Evolutionary conservation across 2,888 invertebrate genomes (phyloP).

Genomic region (Platypus cylindrus): DNA sequence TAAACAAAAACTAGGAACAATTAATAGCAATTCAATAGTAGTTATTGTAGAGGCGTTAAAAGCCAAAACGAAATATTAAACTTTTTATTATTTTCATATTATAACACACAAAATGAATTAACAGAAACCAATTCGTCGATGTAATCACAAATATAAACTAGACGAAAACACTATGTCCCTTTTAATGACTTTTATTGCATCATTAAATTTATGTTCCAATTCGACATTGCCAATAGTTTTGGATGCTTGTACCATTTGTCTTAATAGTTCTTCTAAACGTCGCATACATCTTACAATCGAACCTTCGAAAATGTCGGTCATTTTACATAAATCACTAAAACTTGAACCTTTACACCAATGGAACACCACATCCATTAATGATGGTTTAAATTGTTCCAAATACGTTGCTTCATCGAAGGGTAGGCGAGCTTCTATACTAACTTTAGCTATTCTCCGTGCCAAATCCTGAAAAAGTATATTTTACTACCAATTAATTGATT

Average conservation of each 20-base stretch:
- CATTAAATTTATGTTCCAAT: constrained; percentile 89
- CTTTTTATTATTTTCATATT: too few relatives aligned
- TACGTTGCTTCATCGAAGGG: constrained; percentile 83
- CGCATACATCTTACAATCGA: constrained; percentile 88
- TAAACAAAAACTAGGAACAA: too few relatives aligned
- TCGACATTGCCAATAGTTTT: constrained; percentile 95
- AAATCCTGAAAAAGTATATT: constrained; percentile 50
- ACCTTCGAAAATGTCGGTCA: constrained; percentile 95
- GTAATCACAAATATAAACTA: constrained; percentile 85
- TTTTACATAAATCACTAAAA: constrained; percentile 86
- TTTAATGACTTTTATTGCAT: constrained; percentile 83
- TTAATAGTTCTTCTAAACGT: constrained; percentile 84
- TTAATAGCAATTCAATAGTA: too few relatives aligned
- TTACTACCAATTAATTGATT: background rate
- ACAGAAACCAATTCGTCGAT: background rate
- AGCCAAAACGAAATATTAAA: too few relatives aligned
- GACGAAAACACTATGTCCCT: constrained; percentile 99
- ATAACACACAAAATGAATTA: too few relatives aligned
- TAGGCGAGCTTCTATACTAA: constrained; percentile 72
- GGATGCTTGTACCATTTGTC: constrained; percentile 92
- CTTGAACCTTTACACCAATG: constrained; percentile 90
- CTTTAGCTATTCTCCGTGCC: constrained; percentile 83
- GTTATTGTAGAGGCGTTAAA: too few relatives aligned
- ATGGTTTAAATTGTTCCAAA: constrained; percentile 84
- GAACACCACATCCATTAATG: constrained; percentile 93